phyloP scores from a whole-genome alignment of 2,113 vertebrate genomes.

The Chloropsis cyanopogon region DNA sequence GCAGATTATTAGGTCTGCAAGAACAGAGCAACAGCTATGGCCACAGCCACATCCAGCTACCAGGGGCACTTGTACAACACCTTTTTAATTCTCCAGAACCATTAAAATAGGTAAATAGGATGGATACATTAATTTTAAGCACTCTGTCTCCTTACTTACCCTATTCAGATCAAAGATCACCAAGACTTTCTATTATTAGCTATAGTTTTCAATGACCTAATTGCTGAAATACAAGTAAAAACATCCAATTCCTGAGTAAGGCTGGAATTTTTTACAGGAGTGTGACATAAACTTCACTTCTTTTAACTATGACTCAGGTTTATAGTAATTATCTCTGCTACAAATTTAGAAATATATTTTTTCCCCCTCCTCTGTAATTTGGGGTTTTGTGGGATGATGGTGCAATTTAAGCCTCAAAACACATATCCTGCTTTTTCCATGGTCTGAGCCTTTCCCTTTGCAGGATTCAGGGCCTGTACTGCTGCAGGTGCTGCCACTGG shows the following conservation, averaged over 20 bases:
- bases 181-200: background rate
- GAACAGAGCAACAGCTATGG: rapidly evolving
- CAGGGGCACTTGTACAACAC: background rate
- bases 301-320: conserved; percentile 27
- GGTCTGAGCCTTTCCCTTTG: background rate
- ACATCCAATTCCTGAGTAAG: background rate
- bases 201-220: background rate
- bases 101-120: background rate
- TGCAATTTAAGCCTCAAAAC: background rate
- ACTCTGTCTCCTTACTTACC: background rate
- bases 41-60: background rate
- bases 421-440: background rate
- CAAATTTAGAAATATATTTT: background rate
- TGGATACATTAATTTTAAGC: background rate
- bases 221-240: background rate
- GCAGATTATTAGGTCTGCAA: background rate
- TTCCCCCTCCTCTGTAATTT: background rate
- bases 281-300: background rate
- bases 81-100: background rate
- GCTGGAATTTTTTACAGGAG: background rate
- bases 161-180: background rate
- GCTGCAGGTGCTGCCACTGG: rapidly evolving
- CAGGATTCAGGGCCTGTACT: background rate
- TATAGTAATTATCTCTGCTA: background rate
- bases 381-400: background rate